Base-by-base conservation (phyloP, 2,888 invertebrate genomes). In the Standfussiana lucernea region DNA sequence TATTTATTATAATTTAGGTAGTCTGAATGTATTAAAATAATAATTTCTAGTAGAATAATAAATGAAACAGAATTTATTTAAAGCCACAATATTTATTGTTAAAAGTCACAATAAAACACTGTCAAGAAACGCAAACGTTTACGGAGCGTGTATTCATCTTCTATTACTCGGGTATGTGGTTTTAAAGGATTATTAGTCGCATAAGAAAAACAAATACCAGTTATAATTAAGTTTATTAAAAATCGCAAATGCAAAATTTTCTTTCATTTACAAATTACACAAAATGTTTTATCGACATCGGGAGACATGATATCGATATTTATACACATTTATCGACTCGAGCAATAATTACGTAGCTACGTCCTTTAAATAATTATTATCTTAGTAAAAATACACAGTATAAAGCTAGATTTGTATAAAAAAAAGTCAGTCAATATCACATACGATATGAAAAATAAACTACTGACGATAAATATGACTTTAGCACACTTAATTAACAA, bases 371-470 rank as follows among this genome's bases (percentile, higher is more conserved):
- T 87, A 80, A 80, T 72, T n/a, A 72, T 32, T 75, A 80, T 50
- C 70, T 73, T 74, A 84, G 72, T 79, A 74, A 79, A 77, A 87
- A 79, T 83, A 84, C 72, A 87, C 59, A 40, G 62, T 86, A 86
- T n/a, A 59, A 84, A 87, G 80, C 83, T 86, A 82, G 71, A 47
- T 75, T 78, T 76, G 73, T 85, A 50, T 71, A 79, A 65, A 83
- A 79, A 80, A 83, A 78, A 89, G 88, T 92, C 93, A 92, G 93
- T 91, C 90, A 40, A 86, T 91, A 91, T 91, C 91, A 91, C 91
- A 90, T 86, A 87, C 45, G 70, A 77, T 77, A 82, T 71, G 69
- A 86, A 85, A 84, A 75, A 75, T 81, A 77, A 78, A 66, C 75
- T 86, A 86, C 64, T 1, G 59, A 56, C 59, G 72, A 76, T 86